phyloP scores from a whole-genome alignment of 2,797 vertebrate genomes.

The Sciaenops ocellatus region DNA sequence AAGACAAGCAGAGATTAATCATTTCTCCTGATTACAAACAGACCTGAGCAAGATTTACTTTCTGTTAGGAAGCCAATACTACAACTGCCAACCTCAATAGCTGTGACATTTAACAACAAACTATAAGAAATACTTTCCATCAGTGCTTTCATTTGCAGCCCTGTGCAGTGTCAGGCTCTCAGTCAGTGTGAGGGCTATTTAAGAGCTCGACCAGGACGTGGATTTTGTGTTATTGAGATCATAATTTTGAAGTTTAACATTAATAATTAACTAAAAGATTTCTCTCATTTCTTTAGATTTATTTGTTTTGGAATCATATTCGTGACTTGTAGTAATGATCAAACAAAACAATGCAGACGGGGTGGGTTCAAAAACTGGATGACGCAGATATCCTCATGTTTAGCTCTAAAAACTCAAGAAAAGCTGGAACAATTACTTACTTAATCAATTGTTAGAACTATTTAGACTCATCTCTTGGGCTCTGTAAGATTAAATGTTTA shows the following conservation, averaged over 20 bases:
- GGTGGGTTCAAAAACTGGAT: neutral
- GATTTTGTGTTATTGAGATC: constrained; percentile 55
- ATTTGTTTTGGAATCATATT: neutral
- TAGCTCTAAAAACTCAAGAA: neutral
- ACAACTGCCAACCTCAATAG: constrained; percentile 27
- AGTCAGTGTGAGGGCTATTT: constrained; percentile 40
- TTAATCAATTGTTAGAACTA: neutral
- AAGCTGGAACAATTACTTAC: neutral
- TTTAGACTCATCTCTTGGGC: neutral
- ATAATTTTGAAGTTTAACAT: no score
- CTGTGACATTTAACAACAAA: constrained; percentile 52
- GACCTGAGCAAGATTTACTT: constrained; percentile 8
- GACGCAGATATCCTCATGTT: neutral
- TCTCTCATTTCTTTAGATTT: neutral
- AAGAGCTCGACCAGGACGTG: constrained; percentile 42
- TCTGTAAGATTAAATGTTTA: neutral
- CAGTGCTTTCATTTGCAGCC: constrained; percentile 41
- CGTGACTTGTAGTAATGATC: neutral
- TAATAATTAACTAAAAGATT: no score
- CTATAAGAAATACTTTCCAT: constrained; percentile 32
- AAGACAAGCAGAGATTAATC: constrained; percentile 27
- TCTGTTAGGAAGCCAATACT: constrained; percentile 8
- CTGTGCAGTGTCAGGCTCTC: constrained; percentile 25
- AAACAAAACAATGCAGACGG: no score
- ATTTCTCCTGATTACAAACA: constrained; percentile 23